Conservation (phyloP, 2,797 vertebrate genomes). For the Amblyraja radiata region DNA sequence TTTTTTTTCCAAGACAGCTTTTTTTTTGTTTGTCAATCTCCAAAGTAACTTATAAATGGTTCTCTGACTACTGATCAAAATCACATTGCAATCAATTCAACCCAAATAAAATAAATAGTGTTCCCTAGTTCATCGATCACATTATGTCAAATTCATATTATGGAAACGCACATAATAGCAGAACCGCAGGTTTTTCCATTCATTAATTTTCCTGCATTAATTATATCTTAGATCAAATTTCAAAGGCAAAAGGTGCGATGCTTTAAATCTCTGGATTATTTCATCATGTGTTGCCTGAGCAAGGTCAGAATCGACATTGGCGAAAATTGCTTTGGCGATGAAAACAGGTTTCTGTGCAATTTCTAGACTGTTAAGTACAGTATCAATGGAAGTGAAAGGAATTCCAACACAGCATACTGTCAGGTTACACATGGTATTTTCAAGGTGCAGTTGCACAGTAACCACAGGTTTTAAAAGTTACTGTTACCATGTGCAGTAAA, state of each 20-base stretch:
- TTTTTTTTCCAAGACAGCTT: too few relatives aligned
- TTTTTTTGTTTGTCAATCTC: too few relatives aligned
- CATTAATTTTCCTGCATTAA: not conserved
- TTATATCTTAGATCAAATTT: not conserved
- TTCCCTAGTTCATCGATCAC: too few relatives aligned
- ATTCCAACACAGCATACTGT: not conserved
- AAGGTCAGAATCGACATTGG: not conserved
- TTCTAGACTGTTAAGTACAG: not conserved
- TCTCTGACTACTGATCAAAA: too few relatives aligned
- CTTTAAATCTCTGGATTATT: not conserved
- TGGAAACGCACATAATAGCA: too few relatives aligned
- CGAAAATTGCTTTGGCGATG: not conserved
- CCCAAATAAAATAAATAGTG: too few relatives aligned
- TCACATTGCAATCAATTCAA: too few relatives aligned
- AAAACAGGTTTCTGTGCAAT: not conserved
- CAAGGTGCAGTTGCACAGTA: constrained; percentile 3
- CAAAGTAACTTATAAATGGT: too few relatives aligned
- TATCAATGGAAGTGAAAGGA: not conserved
- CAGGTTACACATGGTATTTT: not conserved
- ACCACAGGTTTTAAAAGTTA: not conserved
- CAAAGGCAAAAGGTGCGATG: not conserved
- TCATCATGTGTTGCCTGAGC: not conserved
- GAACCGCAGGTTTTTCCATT: not conserved
- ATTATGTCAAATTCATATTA: too few relatives aligned
- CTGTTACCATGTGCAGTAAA: not conserved